Percentiles rank a stretch among this genome's conserved stretches.
phyloP scores from a whole-genome alignment of 2,113 vertebrate species.

The Elaphurus davidianus region DNA sequence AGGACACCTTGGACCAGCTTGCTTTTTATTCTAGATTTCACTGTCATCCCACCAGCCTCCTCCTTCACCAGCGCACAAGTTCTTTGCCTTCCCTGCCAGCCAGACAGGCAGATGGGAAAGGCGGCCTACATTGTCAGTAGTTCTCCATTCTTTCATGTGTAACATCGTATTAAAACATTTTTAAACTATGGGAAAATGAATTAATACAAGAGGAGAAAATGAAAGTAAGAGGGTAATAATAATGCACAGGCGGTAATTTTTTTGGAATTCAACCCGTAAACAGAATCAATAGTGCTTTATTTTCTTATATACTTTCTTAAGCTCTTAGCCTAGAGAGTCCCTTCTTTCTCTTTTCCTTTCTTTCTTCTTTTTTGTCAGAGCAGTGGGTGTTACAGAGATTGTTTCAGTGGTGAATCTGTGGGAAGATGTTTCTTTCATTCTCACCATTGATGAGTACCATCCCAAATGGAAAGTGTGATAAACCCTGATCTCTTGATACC shows the following conservation, averaged over 20 bases:
- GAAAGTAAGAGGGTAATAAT: neutral
- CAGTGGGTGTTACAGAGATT: conserved; percentile 85
- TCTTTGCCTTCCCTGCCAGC: neutral
- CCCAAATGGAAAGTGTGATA: conserved; percentile 88
- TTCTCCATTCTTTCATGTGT: neutral
- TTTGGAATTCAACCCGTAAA: neutral
- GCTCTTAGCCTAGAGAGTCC: neutral
- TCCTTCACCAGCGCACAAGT: neutral
- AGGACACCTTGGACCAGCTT: neutral
- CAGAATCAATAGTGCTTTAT: neutral
- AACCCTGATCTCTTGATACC: conserved; percentile 85
- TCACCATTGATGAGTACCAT: conserved; percentile 85
- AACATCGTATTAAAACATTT: neutral
- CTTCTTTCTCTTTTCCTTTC: neutral
- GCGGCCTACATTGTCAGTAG: neutral
- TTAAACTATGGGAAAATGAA: neutral
- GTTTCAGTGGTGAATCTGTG: conserved; percentile 83
- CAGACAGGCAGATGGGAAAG: neutral
- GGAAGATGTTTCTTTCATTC: conserved; percentile 88
- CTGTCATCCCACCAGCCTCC: neutral
- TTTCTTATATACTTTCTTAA: neutral
- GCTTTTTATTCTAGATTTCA: neutral
- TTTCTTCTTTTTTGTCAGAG: conserved; percentile 61
- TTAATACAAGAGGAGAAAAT: neutral
- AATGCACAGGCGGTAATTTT: neutral